Conservation (phyloP, 2,797 vertebrate genomes). For the Rhynchotus rufescens region DNA sequence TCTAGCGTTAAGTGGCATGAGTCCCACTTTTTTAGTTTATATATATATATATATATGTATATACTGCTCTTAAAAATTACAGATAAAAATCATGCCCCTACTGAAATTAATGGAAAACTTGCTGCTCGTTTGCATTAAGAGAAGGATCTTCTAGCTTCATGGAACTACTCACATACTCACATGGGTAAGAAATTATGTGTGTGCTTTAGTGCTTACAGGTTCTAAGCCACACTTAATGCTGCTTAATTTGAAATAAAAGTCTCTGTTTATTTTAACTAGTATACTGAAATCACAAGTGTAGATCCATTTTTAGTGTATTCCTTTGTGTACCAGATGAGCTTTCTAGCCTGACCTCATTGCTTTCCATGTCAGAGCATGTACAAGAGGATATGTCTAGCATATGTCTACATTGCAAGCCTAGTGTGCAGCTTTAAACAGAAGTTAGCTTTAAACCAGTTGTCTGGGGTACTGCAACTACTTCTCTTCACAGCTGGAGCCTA, state of each 20-base stretch:
- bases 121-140: background rate
- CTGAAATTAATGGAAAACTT: background rate
- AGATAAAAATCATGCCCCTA: background rate
- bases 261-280: background rate
- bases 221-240: background rate
- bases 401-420: background rate
- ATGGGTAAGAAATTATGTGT: background rate
- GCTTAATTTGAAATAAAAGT: background rate
- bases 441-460: background rate
- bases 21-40: background rate
- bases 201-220: background rate
- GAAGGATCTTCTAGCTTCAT: background rate
- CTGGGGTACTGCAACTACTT: background rate
- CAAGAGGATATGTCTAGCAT: background rate
- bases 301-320: background rate
- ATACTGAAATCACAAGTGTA: background rate
- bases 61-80: background rate
- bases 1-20: background rate
- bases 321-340: background rate
- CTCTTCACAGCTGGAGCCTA: background rate
- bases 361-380: background rate
- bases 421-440: background rate
- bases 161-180: background rate
- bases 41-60: background rate
- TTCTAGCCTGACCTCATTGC: background rate